phyloP scores from a whole-genome alignment of 2,113 vertebrate species.

The Miniopterus natalensis region DNA sequence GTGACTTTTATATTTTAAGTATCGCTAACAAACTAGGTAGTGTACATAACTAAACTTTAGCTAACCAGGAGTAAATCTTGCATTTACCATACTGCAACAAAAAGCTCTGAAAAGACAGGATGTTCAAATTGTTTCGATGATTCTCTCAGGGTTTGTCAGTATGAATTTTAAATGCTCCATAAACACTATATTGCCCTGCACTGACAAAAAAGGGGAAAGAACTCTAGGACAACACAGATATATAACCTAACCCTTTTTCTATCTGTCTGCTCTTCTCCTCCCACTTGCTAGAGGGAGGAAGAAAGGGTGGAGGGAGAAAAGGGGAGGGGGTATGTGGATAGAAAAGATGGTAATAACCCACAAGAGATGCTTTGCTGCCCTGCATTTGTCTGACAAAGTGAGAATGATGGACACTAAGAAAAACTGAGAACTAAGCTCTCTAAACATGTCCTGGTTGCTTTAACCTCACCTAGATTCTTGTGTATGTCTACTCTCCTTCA shows the following conservation, averaged over 20 bases:
- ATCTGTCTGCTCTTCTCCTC: not conserved
- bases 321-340: accelerated
- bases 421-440: not conserved
- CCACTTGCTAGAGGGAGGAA: not conserved
- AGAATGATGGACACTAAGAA: not conserved
- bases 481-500: not conserved
- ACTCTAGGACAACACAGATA: not conserved
- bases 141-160: not conserved
- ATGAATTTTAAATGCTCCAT: not conserved
- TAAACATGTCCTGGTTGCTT: not conserved
- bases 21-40: conserved; percentile 1
- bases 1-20: conserved; percentile 21
- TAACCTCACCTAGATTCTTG: not conserved
- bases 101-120: not conserved
- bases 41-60: not conserved
- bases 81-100: conserved; percentile 8
- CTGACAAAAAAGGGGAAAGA: not conserved
- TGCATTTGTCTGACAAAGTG: not conserved
- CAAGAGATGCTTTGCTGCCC: not conserved
- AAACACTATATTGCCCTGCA: not conserved
- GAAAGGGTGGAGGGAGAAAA: not conserved
- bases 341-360: not conserved
- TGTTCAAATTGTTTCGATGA: not conserved
- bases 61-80: not conserved
- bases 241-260: not conserved